Percentiles rank a stretch among this genome's conserved stretches.
Conservation (phyloP, 1,140 invertebrate genomes). For the Bicyclus anynana region DNA sequence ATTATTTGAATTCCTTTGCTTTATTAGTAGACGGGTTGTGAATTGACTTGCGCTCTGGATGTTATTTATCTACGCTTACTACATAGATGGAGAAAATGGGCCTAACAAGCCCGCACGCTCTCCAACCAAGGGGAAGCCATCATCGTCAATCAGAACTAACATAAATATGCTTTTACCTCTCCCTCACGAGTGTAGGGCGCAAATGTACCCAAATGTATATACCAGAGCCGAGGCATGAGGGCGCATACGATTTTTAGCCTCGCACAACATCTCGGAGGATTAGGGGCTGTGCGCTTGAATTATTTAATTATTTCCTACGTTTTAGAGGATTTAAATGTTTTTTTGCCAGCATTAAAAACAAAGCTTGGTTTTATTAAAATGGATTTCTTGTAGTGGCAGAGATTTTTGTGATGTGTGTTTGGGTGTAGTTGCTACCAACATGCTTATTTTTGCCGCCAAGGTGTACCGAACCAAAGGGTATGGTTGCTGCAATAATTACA, state of each 20-base stretch:
- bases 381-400: too few relatives aligned
- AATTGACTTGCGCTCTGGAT: too few relatives aligned
- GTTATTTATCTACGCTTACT: too few relatives aligned
- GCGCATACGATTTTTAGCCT: conserved; percentile 25
- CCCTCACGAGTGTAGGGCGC: conserved; percentile 10
- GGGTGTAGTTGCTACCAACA: too few relatives aligned
- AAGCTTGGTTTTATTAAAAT: too few relatives aligned
- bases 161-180: conserved; percentile 70
- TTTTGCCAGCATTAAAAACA: background rate
- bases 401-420: too few relatives aligned
- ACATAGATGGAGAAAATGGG: conserved; percentile 23
- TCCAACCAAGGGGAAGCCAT: conserved; percentile 57
- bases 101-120: conserved; percentile 22
- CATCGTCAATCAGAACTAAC: conserved; percentile 69
- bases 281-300: conserved; percentile 12
- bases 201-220: conserved; percentile 13
- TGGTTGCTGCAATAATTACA: too few relatives aligned
- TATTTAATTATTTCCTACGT: conserved; percentile 3
- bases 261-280: conserved; percentile 10
- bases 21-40: too few relatives aligned
- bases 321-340: background rate
- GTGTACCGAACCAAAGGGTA: too few relatives aligned
- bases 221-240: conserved; percentile 15
- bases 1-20: too few relatives aligned
- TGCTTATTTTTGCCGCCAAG: too few relatives aligned